A percentile compares a stretch with the other conserved stretches of the same genome.
Evolutionary conservation across 2,888 invertebrate species (phyloP).

Genomic region (Sesia bembeciformis): DNA sequence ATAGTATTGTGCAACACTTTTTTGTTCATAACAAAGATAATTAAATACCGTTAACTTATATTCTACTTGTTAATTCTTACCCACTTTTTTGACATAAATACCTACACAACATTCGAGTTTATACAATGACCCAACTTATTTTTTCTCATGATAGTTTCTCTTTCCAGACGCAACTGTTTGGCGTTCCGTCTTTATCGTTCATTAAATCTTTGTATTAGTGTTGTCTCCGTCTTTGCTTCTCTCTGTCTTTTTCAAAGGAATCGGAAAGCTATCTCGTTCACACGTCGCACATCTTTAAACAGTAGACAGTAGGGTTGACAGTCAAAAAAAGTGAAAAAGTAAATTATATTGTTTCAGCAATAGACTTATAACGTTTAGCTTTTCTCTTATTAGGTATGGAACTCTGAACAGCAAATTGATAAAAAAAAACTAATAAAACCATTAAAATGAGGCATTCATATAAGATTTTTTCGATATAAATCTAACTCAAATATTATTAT

Average conservation of each 20-base stretch:
- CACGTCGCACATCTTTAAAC: slow-evolving; percentile 11
- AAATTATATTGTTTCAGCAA: no score
- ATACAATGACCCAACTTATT: slow-evolving; percentile 14
- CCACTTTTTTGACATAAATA: not conserved
- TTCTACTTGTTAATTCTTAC: not conserved
- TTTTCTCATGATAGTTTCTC: slow-evolving; percentile 24
- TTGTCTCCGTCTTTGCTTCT: slow-evolving; percentile 15
- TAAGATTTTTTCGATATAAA: no score
- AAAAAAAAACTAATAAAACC: no score
- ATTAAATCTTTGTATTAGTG: not conserved
- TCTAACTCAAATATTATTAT: no score
- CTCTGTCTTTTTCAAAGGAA: slow-evolving; percentile 7
- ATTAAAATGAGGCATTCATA: no score
- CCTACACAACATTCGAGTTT: not conserved
- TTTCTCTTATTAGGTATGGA: no score
- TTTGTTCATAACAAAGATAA: not conserved
- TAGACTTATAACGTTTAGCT: no score
- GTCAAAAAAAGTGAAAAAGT: no score
- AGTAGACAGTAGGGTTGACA: slow-evolving; percentile 2
- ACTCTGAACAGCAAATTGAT: no score
- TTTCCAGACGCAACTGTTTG: slow-evolving; percentile 21
- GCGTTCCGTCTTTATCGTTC: slow-evolving; percentile 5
- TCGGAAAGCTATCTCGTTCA: slow-evolving; percentile 19
- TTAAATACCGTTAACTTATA: not conserved
- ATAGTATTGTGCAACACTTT: not conserved